These are phyloP conservation scores for Diplazon laetatorius DNA, from an alignment of 2,888 invertebrate species.

Conservation along the genomic window DNA sequence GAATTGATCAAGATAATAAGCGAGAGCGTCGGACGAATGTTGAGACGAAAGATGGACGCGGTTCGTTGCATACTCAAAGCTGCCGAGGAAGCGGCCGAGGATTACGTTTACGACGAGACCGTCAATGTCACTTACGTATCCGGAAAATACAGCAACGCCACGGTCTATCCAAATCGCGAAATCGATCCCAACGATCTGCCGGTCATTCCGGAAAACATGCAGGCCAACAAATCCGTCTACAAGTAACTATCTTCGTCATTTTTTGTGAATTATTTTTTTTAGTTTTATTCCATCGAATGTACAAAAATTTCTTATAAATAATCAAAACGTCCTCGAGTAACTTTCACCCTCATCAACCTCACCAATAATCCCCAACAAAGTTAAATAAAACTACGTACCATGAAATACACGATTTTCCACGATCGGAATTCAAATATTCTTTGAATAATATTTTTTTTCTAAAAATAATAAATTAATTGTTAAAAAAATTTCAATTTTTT, in stretches of 20 bases:
- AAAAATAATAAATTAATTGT: no score
- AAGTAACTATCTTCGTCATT: slow-evolving; percentile 49
- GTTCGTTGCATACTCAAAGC: slow-evolving; percentile 91
- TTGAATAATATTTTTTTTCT: no score
- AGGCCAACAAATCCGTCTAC: slow-evolving; percentile 72
- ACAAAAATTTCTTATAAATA: neutral
- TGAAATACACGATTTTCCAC: no score
- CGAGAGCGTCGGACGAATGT: slow-evolving; percentile 92
- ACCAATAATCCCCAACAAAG: no score
- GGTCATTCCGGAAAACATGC: slow-evolving; percentile 74
- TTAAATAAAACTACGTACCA: no score
- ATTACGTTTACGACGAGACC: slow-evolving; percentile 81
- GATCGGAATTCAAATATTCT: no score
- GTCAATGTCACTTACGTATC: slow-evolving; percentile 88
- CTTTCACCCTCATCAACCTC: no score
- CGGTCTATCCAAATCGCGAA: slow-evolving; percentile 44
- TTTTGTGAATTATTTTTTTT: no score
- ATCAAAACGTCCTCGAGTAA: no score
- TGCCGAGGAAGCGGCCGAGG: slow-evolving; percentile 88
- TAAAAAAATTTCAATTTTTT: no score
- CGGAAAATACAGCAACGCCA: slow-evolving; percentile 89
- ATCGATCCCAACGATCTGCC: slow-evolving; percentile 73
- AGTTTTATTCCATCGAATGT: no score
- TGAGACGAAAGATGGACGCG: slow-evolving; percentile 95
- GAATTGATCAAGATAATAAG: slow-evolving; percentile 91